These are phyloP conservation scores for Sardinella longiceps DNA, from an alignment of 2,797 vertebrate species.

Conservation along the genomic window DNA sequence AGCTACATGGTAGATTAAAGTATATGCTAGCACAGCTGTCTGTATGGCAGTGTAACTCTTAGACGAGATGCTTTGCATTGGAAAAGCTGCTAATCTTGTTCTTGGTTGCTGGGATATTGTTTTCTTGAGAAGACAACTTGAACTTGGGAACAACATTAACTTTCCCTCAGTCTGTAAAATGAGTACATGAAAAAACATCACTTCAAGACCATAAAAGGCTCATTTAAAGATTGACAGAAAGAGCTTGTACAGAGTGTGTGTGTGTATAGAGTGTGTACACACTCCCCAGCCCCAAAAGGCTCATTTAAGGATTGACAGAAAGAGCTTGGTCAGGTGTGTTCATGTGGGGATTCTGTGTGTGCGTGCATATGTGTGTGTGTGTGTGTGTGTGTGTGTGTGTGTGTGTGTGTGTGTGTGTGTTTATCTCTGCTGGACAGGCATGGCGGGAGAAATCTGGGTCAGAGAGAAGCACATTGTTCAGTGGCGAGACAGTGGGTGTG, in stretches of 20 bases:
- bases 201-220: neutral
- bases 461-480: conserved; percentile 63
- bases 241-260: neutral
- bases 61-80: neutral
- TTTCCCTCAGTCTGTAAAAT: neutral
- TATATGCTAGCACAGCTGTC: neutral
- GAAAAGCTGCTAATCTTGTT: neutral
- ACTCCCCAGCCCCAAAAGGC: too few relatives aligned
- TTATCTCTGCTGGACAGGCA: conserved; percentile 23
- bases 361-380: conserved; percentile 23
- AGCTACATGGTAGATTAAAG: neutral
- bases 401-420: conserved; percentile 45
- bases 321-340: conserved; percentile 14
- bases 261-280: conserved; percentile 24
- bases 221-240: neutral
- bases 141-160: neutral
- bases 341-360: conserved; percentile 52
- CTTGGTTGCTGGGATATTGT: neutral
- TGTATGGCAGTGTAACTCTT: neutral
- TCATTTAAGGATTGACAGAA: neutral
- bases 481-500: conserved; percentile 48
- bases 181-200: neutral
- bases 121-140: neutral
- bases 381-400: conserved; percentile 48
- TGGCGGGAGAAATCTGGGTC: conserved; percentile 58